phyloP scores from a whole-genome alignment of 2,888 invertebrate genomes.

The Drosophila pseudotalamancana region DNA sequence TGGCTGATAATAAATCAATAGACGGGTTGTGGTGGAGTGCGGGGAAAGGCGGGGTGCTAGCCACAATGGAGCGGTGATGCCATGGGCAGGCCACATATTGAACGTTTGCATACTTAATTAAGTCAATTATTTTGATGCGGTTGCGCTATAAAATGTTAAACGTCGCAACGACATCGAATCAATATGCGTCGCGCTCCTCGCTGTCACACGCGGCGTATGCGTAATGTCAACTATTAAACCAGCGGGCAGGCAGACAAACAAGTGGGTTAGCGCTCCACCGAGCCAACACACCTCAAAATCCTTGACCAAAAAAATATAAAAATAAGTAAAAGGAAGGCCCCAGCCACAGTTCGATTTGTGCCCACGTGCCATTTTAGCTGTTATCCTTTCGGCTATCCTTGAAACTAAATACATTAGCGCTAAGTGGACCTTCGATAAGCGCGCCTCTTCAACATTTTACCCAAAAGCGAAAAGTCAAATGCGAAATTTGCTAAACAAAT shows the following conservation, averaged over 20 bases:
- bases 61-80: constrained; percentile 7
- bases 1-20: constrained; percentile 66
- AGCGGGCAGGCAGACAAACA: constrained; percentile 37
- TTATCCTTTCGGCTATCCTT: constrained; percentile 54
- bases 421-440: constrained; percentile 49
- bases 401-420: constrained; percentile 58
- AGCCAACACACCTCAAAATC: constrained; percentile 64
- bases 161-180: constrained; percentile 41
- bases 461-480: neutral
- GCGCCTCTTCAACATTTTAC: too few species aligned
- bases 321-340: constrained; percentile 21
- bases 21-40: neutral
- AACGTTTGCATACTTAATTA: constrained; percentile 69
- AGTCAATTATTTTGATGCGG: constrained; percentile 73
- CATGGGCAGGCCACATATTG: constrained; percentile 35
- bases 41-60: neutral
- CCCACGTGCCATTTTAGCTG: neutral
- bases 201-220: constrained; percentile 49
- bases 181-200: constrained; percentile 37
- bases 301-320: constrained; percentile 52
- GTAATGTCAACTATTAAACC: constrained; percentile 48
- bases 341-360: neutral
- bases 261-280: neutral
- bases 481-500: constrained; percentile 43
- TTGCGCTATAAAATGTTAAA: constrained; percentile 61